Conservation (phyloP, 2,113 vertebrate genomes). For the Nycticorax nycticorax region DNA sequence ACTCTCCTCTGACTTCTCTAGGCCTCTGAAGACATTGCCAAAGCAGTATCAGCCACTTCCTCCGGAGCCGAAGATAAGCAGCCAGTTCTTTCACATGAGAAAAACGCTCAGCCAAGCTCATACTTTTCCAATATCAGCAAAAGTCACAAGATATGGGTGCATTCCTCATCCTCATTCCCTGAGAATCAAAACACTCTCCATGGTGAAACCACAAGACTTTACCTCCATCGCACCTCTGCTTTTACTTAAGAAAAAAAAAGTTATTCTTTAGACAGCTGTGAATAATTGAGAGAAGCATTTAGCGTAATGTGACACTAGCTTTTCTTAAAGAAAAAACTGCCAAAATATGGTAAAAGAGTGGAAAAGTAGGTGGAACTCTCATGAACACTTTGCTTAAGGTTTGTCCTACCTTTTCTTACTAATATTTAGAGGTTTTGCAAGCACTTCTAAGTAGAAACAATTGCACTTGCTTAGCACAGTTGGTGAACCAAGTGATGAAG, state of each 20-base stretch:
- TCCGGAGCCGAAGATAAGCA: constrained; percentile 14
- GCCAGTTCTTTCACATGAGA: not conserved
- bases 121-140: constrained; percentile 7
- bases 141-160: constrained; percentile 13
- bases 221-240: not conserved
- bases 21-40: constrained; percentile 48
- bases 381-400: not conserved
- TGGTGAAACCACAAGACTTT: not conserved
- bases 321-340: not conserved
- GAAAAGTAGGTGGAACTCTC: not conserved
- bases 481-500: not conserved
- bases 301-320: not conserved
- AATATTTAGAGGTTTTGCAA: not conserved
- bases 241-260: not conserved
- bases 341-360: not conserved
- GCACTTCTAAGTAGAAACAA: not conserved
- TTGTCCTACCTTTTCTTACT: not conserved
- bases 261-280: constrained; percentile 34
- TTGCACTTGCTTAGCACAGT: not conserved
- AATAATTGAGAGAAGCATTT: constrained; percentile 23
- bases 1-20: constrained; percentile 41
- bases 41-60: constrained; percentile 46
- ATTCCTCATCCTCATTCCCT: not conserved
- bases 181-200: not conserved
- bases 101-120: not conserved